phyloP scores from a whole-genome alignment of 2,888 invertebrate genomes.

The Eupithecia subfuscata region DNA sequence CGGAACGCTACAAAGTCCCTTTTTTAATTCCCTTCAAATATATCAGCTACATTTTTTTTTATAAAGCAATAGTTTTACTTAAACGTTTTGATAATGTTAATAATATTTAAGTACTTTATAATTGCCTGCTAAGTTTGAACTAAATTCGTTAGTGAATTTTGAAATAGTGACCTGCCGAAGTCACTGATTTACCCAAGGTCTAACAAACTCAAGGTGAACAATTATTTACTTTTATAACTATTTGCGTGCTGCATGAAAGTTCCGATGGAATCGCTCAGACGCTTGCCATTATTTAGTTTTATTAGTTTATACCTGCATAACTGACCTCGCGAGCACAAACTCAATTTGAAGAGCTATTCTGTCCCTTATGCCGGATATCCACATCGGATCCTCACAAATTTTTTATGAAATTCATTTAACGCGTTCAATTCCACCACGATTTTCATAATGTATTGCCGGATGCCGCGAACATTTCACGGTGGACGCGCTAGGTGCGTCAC shows the following conservation, averaged over 20 bases:
- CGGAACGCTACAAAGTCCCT: not conserved
- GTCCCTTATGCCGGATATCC: no score
- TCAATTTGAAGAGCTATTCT: no score
- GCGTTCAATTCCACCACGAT: no score
- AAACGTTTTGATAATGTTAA: not conserved
- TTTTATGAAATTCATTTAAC: no score
- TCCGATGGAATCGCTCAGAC: conserved; percentile 16
- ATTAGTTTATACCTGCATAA: not conserved
- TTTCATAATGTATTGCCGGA: no score
- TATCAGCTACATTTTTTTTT: not conserved
- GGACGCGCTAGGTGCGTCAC: no score
- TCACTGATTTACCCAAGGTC: conserved; percentile 22
- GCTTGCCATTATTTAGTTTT: conserved; percentile 18
- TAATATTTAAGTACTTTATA: not conserved
- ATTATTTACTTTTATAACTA: conserved; percentile 30
- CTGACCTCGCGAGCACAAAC: not conserved
- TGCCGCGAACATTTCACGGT: no score
- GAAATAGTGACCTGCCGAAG: not conserved
- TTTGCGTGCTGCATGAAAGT: conserved; percentile 36
- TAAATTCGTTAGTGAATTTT: not conserved
- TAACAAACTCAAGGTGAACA: conserved; percentile 29
- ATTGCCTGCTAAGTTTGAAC: not conserved
- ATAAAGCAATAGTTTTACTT: not conserved
- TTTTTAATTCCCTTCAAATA: not conserved
- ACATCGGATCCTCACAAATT: no score